Conservation (phyloP, 1,140 invertebrate species). For the Eueides isabella region DNA sequence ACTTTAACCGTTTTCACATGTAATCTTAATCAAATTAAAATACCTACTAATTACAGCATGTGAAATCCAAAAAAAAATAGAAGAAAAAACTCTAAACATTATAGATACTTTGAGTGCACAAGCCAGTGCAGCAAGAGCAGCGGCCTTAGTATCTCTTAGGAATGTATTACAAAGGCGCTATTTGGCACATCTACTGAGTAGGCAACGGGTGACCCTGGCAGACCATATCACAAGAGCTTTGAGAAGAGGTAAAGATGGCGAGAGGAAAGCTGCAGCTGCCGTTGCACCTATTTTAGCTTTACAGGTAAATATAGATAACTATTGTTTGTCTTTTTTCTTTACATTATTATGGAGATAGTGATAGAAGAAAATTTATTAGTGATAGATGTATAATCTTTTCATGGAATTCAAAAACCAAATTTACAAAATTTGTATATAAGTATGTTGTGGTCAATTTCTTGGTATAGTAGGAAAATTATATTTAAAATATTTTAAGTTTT, state of each 20-base stretch:
- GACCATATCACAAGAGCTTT: conserved; percentile 91
- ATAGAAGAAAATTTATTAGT: too few relatives aligned
- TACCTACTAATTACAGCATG: conserved; percentile 64
- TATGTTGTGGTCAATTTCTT: too few relatives aligned
- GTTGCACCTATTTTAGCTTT: conserved; percentile 90
- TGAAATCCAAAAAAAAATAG: conserved; percentile 89
- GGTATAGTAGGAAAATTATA: too few relatives aligned
- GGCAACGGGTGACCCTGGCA: conserved; percentile 90
- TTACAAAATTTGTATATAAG: too few relatives aligned
- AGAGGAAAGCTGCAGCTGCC: conserved; percentile 90
- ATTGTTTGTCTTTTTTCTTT: too few relatives aligned
- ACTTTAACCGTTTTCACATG: too few relatives aligned
- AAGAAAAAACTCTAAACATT: conserved; percentile 93
- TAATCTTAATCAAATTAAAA: background rate
- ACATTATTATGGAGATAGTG: too few relatives aligned
- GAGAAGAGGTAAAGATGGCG: conserved; percentile 91
- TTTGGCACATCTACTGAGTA: conserved; percentile 89
- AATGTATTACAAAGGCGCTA: conserved; percentile 91
- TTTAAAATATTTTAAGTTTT: too few relatives aligned
- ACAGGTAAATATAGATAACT: conserved; percentile 83
- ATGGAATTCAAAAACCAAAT: too few relatives aligned
- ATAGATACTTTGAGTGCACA: conserved; percentile 94
- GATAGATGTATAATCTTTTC: too few relatives aligned
- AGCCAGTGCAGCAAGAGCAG: conserved; percentile 90
- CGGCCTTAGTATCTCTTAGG: conserved; percentile 87